Evolutionary conservation across 1,140 invertebrate genomes (phyloP), one percentile per base, ranked within the genome.

Genomic region (Conus betulinus): DNA sequence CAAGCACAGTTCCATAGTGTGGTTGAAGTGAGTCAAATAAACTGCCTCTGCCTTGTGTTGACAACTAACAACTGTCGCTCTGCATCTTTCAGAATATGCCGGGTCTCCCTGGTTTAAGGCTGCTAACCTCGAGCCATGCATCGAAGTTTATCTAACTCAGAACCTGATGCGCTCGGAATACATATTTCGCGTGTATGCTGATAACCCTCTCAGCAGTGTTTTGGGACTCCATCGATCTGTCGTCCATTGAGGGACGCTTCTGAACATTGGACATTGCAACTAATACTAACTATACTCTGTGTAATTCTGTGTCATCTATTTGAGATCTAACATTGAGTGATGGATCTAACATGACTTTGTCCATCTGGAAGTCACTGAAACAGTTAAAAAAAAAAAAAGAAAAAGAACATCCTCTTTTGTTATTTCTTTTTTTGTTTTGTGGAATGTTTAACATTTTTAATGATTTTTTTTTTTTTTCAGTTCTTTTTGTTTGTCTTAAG

Each of bases 191-290:
- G 90, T 92, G 53, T 92, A 90, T 76, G 91, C 90, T 51, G 90
- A 91, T 84, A 92, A 92, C 79, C 91, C 91, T 13, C 91, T 92
- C 11, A 92, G 89, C 85, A 90, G 57, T 88, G 88, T 90, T 90
- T 7, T 92, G 89, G 89, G 91, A 92, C 83, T 81, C 88, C 39
- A 89, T 92, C 23, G 91, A 92, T 76, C 55, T 92, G 52, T 88
- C 74, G 60, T 91, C 91, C 60, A 91, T 92, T 74, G 90, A 82
- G 60, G 89, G 90, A 20, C 84, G 91, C 84, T 92, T 92, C 67
- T 91, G 90, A 87, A 79, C 15, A 15, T 60, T 60, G 8, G 8
- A 15, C 57, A 11, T 60, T 60, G 57, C 15, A 39, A 60, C 57
- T 60, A 60, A 60, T 60, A 60, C 57, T 15, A 60, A 60, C 57